phyloP scores from a whole-genome alignment of 2,797 vertebrate genomes.

The Siniperca obscura region DNA sequence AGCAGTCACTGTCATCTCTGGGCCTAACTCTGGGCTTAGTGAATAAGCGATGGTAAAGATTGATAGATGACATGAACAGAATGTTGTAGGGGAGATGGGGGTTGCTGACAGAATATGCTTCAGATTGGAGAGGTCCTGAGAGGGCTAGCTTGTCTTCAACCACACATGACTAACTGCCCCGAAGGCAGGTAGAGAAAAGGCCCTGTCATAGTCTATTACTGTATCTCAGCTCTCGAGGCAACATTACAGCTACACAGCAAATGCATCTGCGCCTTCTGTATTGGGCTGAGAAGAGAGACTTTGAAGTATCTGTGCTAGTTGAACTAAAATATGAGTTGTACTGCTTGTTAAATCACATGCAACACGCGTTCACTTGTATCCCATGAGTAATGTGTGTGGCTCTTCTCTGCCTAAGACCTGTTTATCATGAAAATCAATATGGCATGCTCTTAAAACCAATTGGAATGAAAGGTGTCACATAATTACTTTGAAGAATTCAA shows the following conservation, averaged over 20 bases:
- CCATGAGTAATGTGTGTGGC: conserved; percentile 48
- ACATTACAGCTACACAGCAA: conserved; percentile 66
- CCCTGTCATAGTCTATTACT: conserved; percentile 85
- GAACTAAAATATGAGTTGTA: conserved; percentile 60
- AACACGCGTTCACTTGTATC: conserved; percentile 51
- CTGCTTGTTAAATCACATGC: conserved; percentile 67
- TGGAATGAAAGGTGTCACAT: conserved; percentile 53
- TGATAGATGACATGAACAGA: conserved; percentile 83
- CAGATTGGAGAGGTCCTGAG: conserved; percentile 74
- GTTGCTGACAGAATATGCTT: conserved; percentile 78
- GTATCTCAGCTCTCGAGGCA: conserved; percentile 73
- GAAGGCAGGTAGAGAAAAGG: conserved; percentile 80
- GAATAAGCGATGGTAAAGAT: conserved; percentile 76
- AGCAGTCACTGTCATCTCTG: conserved; percentile 73
- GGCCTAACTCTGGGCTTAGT: conserved; percentile 67
- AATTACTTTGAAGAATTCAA: conserved; percentile 41
- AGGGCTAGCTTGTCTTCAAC: conserved; percentile 76
- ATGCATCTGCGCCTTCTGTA: conserved; percentile 57
- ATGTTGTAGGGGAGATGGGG: conserved; percentile 69
- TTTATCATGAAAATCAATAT: conserved; percentile 56
- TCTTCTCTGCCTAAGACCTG: conserved; percentile 32
- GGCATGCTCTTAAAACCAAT: conserved; percentile 8
- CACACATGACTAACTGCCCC: conserved; percentile 79
- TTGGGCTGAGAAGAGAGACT: conserved; percentile 33
- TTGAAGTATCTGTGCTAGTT: conserved; percentile 55